Base-by-base conservation (phyloP, 1,140 invertebrate species). In the Drosophila ercepeae region DNA sequence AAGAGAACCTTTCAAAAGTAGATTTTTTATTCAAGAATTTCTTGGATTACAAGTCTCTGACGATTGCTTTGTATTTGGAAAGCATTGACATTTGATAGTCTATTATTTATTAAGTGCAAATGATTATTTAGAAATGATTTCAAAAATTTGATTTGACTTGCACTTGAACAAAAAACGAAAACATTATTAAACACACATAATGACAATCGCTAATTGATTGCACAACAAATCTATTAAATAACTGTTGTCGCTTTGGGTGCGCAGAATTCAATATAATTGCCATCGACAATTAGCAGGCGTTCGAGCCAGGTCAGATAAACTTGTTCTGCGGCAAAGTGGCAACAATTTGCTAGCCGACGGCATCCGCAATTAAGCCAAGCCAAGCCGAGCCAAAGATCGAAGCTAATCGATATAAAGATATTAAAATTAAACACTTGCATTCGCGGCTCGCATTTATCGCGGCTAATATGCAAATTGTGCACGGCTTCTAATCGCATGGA, bases 281-380 rank as follows among this genome's bases (percentile, higher is more conserved):
- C 42, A 46, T 48, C 34, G 61, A 60, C 78, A 78, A 82, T 82
- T 74, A 78, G 72, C 58, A 21, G 78, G 41, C 25, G 67, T 41
- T 23, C 39, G 9, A 4, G 29, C 27, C 16, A 21, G 6, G 21
- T 44, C 8, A 8, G 6, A 50, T 53, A 67, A 32, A 59, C 79
- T 78, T 44, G 75, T 79, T 86, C 58, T 13, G 32, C 32, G 52
- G 23, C 68, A 50, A 55, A 64, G 34, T 64, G 59, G 59, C 59
- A 34, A 63, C 59, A 46, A 44, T 58, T 58, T 58, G 50, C 59
- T 21, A 16, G 61, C 78, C 78, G 78, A 78, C 78, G 78, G 78
- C 69, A 82, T 46, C 32, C 61, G 58, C 75, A 78, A 78, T 84
- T 78, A 84, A 83, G 58, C 27, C 27, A 19, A 29, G 27, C 27